Evolutionary conservation across 2,888 invertebrate species (phyloP), one percentile per base, ranked within the genome.

Genomic region (Lagria hirta): DNA sequence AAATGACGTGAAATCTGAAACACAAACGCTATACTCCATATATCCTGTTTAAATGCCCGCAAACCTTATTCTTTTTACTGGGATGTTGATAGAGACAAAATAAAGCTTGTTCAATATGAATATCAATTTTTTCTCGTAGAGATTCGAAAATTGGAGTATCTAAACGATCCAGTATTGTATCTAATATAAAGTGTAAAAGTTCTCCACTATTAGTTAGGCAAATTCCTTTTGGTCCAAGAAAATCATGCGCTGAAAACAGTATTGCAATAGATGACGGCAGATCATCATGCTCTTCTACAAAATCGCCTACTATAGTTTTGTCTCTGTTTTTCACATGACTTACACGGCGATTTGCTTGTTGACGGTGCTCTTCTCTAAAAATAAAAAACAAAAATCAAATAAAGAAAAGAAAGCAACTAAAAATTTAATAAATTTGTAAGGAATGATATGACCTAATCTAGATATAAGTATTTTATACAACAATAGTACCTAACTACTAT

Each of bases 61-160:
- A n/a, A n/a, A 75, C 78, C 63, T 80, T 81, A 36, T 75, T 81
- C 60, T 83, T 84, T 62, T 82, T 86, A 43, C 79, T 82, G 1
- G 88, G 88, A 72, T 89, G 87, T 1, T 86, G 85, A 68, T 87
- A 95, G 1, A 96, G 73, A 67, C 96, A 96, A 68, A 82, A 93
- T 44, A 86, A 77, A 47, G 84, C 80, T 72, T 96, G 95, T 62
- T 95, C 95, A 62, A 94, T 75, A 54, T 86, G 82, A 55, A 86
- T 84, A 44, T 80, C 81, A 2, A 92, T 77, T 63, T 84, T 83
- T 58, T 84, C 83, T 27, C 83, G 74, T 15, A 78, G 75, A 27
- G 76, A 73, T 11, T 81, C 78, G 29, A 84, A 77, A 4, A 81
- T 75, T 10, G 85, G 83, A 0, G 83, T 80, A 43, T 82, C 76